phyloP scores from a whole-genome alignment of 2,113 vertebrate species.

The Panurus biarmicus region DNA sequence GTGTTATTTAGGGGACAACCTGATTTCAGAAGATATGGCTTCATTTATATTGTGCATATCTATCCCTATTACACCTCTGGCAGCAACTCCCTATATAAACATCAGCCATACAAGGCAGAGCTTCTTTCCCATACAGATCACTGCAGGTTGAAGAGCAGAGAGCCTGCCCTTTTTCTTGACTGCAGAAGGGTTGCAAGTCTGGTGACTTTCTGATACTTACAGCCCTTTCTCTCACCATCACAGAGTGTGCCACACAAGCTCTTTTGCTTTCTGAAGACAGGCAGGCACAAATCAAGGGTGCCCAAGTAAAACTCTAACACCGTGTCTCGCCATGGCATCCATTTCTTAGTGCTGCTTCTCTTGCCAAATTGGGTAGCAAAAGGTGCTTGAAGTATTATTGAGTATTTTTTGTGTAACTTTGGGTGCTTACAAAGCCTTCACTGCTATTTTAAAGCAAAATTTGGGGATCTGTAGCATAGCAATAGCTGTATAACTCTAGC shows the following conservation, averaged over 20 bases:
- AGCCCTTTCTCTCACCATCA: neutral
- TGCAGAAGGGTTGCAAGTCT: neutral
- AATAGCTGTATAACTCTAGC: conserved; percentile 30
- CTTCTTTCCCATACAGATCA: neutral
- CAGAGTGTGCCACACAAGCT: neutral
- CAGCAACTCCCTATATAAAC: neutral
- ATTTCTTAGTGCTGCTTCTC: conserved; percentile 7
- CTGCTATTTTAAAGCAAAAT: conserved; percentile 29
- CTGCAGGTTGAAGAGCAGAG: neutral
- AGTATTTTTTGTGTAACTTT: conserved; percentile 19
- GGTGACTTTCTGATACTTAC: neutral
- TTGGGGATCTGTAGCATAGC: conserved; percentile 34
- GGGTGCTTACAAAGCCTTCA: conserved; percentile 30
- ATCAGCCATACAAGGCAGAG: neutral
- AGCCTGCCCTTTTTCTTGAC: neutral
- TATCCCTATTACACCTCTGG: neutral
- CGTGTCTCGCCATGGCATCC: neutral
- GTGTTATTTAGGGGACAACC: neutral
- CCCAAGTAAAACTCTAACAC: neutral
- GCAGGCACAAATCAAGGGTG: neutral
- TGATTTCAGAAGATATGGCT: neutral
- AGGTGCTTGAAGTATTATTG: conserved; percentile 32
- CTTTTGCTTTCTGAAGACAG: neutral
- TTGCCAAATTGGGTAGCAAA: neutral
- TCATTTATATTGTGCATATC: neutral